Base-by-base conservation (phyloP, 2,797 vertebrate species). In the Rhinatrema bivittatum region DNA sequence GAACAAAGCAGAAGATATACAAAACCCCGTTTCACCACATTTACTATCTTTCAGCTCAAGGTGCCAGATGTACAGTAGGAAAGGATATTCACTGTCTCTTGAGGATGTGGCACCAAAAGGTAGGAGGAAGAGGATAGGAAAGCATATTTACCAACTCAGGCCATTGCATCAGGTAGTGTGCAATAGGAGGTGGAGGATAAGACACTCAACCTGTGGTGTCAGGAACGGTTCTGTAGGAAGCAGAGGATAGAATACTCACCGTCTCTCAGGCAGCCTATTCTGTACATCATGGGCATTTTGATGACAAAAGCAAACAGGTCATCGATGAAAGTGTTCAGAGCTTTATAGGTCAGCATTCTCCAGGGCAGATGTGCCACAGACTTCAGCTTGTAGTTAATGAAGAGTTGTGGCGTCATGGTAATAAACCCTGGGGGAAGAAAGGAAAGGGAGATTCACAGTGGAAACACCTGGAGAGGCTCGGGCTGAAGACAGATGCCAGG, bases 221-320 rank as follows among this genome's bases (percentile, higher is more conserved):
- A n/a, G n/a, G n/a, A n/a, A n/a, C n/a, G n/a, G n/a, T n/a, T n/a
- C n/a, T n/a, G n/a, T n/a, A 15, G 6, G 13, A 29, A 29, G 6
- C 8, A 20, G 20, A 20, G 20, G 5, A 21, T 21, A 21, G 21
- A 6, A n/a, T 3, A 55, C 85, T 6, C 65, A 95, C 94, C 94
- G 3, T 97, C 94, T 80, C 94, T 78, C 59, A 97, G 87, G 73
- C 93, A 97, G 65, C 93, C 94, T 71, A 97, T 97, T 74, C 94
- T 91, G 71, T 97, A 97, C 94, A 97, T 97, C 78, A 97, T 94
- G 17, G 94, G 94, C 93, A 96, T 97, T 79, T 86, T 96, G 77
- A 97, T 97, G 79, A 97, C 94, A 0, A 97, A 97, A 68, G 94
- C 94, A 32, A 97, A 97, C 55, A 97, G 84, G 74, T 97, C 94